A percentile compares a stretch with the other conserved stretches of the same genome.
Conservation (phyloP, 2,113 vertebrate genomes). For the Cyprinus carpio region DNA sequence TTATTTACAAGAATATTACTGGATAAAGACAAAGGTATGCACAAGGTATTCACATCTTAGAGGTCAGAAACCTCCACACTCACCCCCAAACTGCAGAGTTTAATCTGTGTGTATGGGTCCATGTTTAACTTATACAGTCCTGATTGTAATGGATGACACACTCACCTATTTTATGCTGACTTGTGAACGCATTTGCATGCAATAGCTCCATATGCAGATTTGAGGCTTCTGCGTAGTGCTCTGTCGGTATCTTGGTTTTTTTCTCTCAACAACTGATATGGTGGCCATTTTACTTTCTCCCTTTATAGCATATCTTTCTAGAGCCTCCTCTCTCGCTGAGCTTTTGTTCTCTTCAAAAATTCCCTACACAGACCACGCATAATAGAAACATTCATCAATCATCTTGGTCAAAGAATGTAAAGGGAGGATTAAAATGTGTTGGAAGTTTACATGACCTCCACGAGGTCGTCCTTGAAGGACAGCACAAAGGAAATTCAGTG, state of each 20-base stretch:
- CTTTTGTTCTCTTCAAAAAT: constrained; percentile 79
- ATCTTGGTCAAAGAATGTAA: not conserved
- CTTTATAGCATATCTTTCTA: constrained; percentile 87
- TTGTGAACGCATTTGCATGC: constrained; percentile 87
- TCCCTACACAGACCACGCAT: constrained; percentile 73
- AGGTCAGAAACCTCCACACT: not conserved
- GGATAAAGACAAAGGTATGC: too few species aligned
- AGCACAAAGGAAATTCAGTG: not conserved
- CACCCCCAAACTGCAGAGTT: not conserved
- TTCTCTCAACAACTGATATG: constrained; percentile 87
- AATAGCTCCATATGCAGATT: constrained; percentile 93
- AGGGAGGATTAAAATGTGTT: not conserved
- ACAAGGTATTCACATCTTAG: too few species aligned
- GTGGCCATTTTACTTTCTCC: constrained; percentile 88
- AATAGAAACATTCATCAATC: not conserved
- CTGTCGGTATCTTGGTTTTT: constrained; percentile 97
- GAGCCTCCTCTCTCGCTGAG: constrained; percentile 84
- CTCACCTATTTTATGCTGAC: too few species aligned
- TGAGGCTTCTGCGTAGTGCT: too few species aligned
- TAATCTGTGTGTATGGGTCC: not conserved
- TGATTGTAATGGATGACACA: too few species aligned
- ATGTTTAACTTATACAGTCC: not conserved
- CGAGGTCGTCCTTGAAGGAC: not conserved
- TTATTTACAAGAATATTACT: too few species aligned
- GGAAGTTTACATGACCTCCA: not conserved